phyloP scores from a whole-genome alignment of 2,797 vertebrate genomes.

The Hypotaenidia okinawae region DNA sequence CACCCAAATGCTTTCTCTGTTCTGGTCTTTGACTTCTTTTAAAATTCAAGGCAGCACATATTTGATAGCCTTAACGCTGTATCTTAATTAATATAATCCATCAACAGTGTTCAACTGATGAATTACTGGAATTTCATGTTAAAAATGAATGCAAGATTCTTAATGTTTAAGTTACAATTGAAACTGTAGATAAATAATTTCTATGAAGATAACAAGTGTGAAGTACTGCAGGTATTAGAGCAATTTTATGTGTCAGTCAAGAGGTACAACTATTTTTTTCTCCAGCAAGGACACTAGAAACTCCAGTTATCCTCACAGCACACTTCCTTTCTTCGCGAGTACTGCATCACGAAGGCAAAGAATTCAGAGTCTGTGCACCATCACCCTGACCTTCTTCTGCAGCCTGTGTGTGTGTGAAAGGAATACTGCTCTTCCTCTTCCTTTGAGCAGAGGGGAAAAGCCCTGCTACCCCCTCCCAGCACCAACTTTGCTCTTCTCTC shows the following conservation, averaged over 20 bases:
- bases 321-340: not conserved
- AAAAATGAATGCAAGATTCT: not conserved
- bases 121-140: not conserved
- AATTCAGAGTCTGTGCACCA: not conserved
- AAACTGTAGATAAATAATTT: not conserved
- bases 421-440: not conserved
- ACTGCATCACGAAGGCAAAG: not conserved
- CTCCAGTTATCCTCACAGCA: not conserved
- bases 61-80: not conserved
- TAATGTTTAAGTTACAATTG: not conserved
- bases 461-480: not conserved
- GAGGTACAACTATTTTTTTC: not conserved
- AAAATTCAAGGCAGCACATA: not conserved
- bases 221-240: not conserved
- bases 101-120: not conserved
- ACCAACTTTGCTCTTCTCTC: not conserved
- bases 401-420: fast-evolving
- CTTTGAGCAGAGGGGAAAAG: not conserved
- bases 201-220: not conserved
- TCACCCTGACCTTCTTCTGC: not conserved
- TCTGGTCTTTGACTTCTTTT: not conserved
- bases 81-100: not conserved
- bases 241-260: not conserved
- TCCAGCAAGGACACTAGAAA: not conserved
- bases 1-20: not conserved